Base-by-base conservation (phyloP, 2,113 vertebrate species). In the Notechis scutatus region DNA sequence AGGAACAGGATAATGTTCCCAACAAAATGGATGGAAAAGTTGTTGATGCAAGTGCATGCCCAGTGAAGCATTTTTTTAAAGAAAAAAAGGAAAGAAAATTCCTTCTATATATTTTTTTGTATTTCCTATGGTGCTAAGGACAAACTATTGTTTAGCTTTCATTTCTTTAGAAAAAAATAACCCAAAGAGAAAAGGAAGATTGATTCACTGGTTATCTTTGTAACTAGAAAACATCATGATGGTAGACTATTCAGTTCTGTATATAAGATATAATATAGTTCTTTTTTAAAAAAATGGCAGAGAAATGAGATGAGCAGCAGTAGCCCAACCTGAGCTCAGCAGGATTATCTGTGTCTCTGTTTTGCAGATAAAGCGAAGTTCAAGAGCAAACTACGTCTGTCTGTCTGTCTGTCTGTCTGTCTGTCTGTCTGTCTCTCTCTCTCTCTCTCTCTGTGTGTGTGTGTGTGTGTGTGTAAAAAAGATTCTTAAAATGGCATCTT, bases 1-100 rank as follows among this genome's bases (percentile, higher is more conserved):
- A n/a, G 26, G 69, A 34, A 1, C 6, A 69, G 59, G 2, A 59
- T 89, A 95, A 56, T 95, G 69, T 96, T 95, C 93, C 94, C 94
- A 96, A 94, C 92, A 26, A 45, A 93, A 86, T 23, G 74, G 21
- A 91, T 94, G 50, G 92, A 23, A 55, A 85, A 94, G 56, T 85
- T 64, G 88, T 52, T 52, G 74, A 85, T 57, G 20, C 86, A 14
- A 54, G 90, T 14, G 26, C 92, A 42, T 94, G 69, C 39, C 90
- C 57, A 24, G 39, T 24, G 26, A 93, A 96, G 45, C 34, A 91
- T 93, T 90, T 91, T 85, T 95, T 45, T 0, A 23, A 24, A 12
- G 11, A 3, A 55, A 87, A 18, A 55, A 87, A 92, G 85, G 10
- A 55, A 87, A 92, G 85, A 26, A 91, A 59, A 95, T 94, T 92